Percentiles rank a stretch among this genome's conserved stretches.
Conservation (phyloP, 2,888 invertebrate species). For the Teleogryllus oceanicus region DNA sequence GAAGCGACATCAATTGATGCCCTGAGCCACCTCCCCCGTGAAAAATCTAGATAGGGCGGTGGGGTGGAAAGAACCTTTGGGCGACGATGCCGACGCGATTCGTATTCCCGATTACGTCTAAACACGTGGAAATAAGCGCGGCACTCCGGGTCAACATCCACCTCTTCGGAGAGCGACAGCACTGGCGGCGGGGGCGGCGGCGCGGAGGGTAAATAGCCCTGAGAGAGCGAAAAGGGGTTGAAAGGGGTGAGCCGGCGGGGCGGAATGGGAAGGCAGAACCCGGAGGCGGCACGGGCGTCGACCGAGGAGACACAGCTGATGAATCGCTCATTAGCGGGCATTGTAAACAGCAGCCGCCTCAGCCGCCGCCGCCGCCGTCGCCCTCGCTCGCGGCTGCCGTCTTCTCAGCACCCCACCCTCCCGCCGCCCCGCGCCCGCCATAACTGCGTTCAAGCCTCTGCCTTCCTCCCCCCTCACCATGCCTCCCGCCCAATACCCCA, state of each 20-base stretch:
- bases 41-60: too few species aligned
- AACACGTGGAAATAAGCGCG: background rate
- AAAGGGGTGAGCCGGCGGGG: background rate
- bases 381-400: background rate
- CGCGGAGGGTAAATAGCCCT: background rate
- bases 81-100: background rate
- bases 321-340: conserved; percentile 18
- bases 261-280: background rate
- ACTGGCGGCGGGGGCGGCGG: background rate
- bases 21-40: too few species aligned
- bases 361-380: background rate
- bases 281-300: background rate
- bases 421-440: background rate
- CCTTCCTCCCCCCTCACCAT: background rate
- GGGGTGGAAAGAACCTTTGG: too few species aligned
- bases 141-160: background rate
- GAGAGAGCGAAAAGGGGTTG: background rate
- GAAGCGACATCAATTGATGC: too few species aligned
- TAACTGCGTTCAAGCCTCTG: background rate
- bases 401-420: background rate
- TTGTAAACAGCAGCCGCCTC: conserved; percentile 1
- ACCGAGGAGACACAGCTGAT: background rate
- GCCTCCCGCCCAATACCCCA: background rate
- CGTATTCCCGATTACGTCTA: background rate
- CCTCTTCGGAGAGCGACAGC: background rate